phyloP scores from a whole-genome alignment of 2,888 invertebrate genomes.

The Chymomyza fuscimana region DNA sequence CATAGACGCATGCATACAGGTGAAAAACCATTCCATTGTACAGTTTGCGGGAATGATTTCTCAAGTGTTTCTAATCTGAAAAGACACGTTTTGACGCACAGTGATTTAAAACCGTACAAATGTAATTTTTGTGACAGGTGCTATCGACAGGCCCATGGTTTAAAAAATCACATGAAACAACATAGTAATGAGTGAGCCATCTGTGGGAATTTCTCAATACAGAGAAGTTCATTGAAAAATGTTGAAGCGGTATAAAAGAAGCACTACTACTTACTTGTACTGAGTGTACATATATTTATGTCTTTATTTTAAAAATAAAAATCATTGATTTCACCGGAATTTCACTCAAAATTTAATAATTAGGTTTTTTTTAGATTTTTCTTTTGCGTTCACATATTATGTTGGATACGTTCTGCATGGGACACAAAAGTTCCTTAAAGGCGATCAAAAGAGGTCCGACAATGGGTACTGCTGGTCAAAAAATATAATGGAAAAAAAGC shows the following conservation, averaged over 20 bases:
- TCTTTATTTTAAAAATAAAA: too few species aligned
- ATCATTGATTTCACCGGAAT: too few species aligned
- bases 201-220: slow-evolving; percentile 81
- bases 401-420: too few species aligned
- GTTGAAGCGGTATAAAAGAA: slow-evolving; percentile 50
- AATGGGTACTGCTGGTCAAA: too few species aligned
- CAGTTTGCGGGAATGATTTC: slow-evolving; percentile 83
- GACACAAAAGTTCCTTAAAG: too few species aligned
- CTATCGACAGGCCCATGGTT: slow-evolving; percentile 86
- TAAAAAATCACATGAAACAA: slow-evolving; percentile 84
- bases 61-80: slow-evolving; percentile 79
- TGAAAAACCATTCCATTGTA: slow-evolving; percentile 83
- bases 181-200: slow-evolving; percentile 82
- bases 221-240: slow-evolving; percentile 84
- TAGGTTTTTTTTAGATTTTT: too few species aligned
- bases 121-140: slow-evolving; percentile 80
- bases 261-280: background rate
- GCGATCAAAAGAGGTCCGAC: too few species aligned
- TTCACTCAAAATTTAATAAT: too few species aligned
- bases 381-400: too few species aligned
- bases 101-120: slow-evolving; percentile 82
- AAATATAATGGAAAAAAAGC: too few species aligned
- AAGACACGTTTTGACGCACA: slow-evolving; percentile 82
- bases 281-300: background rate
- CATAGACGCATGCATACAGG: slow-evolving; percentile 85